phyloP scores from a whole-genome alignment of 1,140 invertebrate species.

The Conus ventricosus region DNA sequence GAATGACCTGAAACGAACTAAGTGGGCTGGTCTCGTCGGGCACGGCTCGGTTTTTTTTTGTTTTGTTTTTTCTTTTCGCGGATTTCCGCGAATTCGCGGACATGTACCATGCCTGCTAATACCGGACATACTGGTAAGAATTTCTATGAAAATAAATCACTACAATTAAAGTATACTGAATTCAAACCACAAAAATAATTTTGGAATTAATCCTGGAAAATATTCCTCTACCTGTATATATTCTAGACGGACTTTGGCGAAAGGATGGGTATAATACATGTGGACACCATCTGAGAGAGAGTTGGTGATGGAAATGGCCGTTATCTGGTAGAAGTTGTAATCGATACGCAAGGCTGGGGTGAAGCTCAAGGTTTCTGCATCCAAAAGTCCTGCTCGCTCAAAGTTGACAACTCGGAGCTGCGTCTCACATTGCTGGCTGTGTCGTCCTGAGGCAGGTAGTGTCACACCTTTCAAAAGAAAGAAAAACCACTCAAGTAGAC shows the following conservation, averaged over 20 bases:
- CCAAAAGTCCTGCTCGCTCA: constrained; percentile 87
- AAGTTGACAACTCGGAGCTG: constrained; percentile 62
- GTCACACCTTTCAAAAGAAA: constrained; percentile 61
- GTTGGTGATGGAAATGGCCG: constrained; percentile 44
- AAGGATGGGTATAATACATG: constrained; percentile 90
- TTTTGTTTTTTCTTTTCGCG: too few relatives aligned
- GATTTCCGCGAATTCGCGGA: too few relatives aligned
- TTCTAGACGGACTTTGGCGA: constrained; percentile 68
- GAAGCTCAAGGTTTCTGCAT: constrained; percentile 92
- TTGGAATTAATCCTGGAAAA: too few relatives aligned
- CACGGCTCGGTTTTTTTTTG: too few relatives aligned
- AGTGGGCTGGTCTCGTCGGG: too few relatives aligned
- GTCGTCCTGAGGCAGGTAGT: constrained; percentile 61
- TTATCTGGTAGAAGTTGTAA: constrained; percentile 89
- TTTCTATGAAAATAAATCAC: too few relatives aligned
- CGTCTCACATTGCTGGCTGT: constrained; percentile 48
- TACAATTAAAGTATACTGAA: too few relatives aligned
- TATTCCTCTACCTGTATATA: constrained; percentile 56
- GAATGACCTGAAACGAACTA: too few relatives aligned
- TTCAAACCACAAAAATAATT: too few relatives aligned
- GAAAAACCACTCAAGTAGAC: too few relatives aligned
- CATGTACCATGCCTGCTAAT: too few relatives aligned
- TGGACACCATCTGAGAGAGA: constrained; percentile 85
- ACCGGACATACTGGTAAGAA: too few relatives aligned
- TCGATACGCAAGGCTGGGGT: constrained; percentile 96